phyloP scores from a whole-genome alignment of 2,888 invertebrate genomes.

The Nematopogon swammerdamellus region DNA sequence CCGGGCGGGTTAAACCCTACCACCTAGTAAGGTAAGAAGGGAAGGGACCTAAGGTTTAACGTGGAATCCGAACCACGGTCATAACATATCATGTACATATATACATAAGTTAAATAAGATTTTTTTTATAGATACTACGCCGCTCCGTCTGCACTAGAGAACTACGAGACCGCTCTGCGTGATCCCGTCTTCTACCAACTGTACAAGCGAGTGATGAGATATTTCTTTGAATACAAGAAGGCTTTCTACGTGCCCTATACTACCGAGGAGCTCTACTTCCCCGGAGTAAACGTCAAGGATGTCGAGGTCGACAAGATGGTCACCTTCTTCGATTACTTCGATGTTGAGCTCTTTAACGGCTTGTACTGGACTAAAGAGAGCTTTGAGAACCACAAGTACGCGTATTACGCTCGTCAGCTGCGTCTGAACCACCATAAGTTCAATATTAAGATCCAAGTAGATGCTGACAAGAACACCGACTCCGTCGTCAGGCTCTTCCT shows the following conservation, averaged over 20 bases:
- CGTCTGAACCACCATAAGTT: constrained; percentile 55
- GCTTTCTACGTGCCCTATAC: constrained; percentile 47
- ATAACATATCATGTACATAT: no score
- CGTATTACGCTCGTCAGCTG: constrained; percentile 33
- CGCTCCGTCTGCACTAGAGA: constrained; percentile 44
- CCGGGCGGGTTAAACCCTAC: no score
- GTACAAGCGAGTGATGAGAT: constrained; percentile 45
- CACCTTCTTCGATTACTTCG: constrained; percentile 59
- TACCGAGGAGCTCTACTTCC: constrained; percentile 39
- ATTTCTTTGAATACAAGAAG: constrained; percentile 49
- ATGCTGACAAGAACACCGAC: constrained; percentile 33
- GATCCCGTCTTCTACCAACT: constrained; percentile 64
- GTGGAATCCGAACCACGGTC: no score
- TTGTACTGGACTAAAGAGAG: constrained; percentile 25
- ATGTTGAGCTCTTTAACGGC: constrained; percentile 29
- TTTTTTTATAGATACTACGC: background rate
- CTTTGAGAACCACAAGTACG: constrained; percentile 21
- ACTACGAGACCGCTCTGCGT: constrained; percentile 51
- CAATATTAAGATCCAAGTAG: constrained; percentile 37
- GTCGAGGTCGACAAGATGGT: constrained; percentile 51
- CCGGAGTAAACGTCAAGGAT: constrained; percentile 49
- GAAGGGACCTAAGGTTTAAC: no score
- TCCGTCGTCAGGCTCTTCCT: constrained; percentile 56
- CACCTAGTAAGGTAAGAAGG: no score
- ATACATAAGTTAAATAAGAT: no score